Base-by-base conservation (phyloP, 1,140 invertebrate genomes). In the Penaeus vannamei region DNA sequence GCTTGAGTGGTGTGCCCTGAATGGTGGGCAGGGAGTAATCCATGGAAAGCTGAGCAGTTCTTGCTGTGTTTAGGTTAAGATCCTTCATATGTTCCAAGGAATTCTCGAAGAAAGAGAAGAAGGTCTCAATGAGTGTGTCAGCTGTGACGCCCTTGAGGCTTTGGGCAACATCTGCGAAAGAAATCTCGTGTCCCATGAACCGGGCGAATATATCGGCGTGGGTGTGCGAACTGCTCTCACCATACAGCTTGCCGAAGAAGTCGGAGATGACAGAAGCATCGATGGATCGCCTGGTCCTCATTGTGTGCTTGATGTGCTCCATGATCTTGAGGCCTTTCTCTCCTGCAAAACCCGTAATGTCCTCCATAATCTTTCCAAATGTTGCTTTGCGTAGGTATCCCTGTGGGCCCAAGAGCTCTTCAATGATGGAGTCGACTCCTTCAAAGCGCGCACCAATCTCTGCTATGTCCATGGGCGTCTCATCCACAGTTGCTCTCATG, bases 181-280 rank as follows among this genome's bases (percentile, higher is more conserved):
- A 29, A 29, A 89, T 61, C 60, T 89, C 87, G 20, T 89, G 82
- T n/a, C 87, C 87, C 82, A 79, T 76, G 42, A 85, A 59, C 20
- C 87, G 87, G 66, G 87, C 87, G 66, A 89, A 89, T 36, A 89
- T 4, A 46, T 89, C 87, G n/a, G 87, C 87, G 1, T 76, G 82
- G 32, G 53, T 32, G 22, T 7, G 22, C 14, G 17, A n/a, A 22
- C 36, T n/a, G 23, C 59, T 32, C 72, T n/a, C 22, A 32, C 60
- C 82, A 66, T 89, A 85, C 3, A 89, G 36, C 19, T 85, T 32
- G 59, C 19, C 53, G n/a, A 84, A 53, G 2, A 89, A 84, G 66
- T 64, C 53, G 19, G 72, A 4, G 14, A 89, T n/a, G 10, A 59
- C 5, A 29, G 87, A 77, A 20, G 26, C 79, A 64, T 85, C 82